Conservation (phyloP, 2,888 invertebrate species). For the Alcis repandata region DNA sequence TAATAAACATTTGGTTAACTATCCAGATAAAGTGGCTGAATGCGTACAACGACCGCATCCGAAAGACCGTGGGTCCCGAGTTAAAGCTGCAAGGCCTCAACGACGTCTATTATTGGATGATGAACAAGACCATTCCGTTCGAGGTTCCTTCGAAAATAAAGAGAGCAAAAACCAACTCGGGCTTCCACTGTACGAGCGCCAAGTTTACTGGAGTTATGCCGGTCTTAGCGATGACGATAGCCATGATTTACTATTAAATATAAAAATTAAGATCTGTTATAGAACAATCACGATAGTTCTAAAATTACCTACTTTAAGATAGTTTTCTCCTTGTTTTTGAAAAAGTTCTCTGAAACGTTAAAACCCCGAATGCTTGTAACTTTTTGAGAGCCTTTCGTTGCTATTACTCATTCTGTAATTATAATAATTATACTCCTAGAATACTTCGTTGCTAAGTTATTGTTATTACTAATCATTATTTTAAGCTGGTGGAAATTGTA, state of each 20-base stretch:
- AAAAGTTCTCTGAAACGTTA: neutral
- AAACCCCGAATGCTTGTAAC: too few relatives aligned
- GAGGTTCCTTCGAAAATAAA: slow-evolving; percentile 67
- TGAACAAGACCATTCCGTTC: slow-evolving; percentile 91
- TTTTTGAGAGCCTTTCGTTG: neutral
- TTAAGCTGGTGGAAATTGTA: slow-evolving; percentile 8
- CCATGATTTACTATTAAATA: slow-evolving; percentile 11
- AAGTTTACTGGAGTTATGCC: slow-evolving; percentile 16
- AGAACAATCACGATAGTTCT: neutral
- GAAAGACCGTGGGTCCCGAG: slow-evolving; percentile 91
- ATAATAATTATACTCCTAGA: slow-evolving; percentile 7
- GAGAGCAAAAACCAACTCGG: slow-evolving; percentile 49
- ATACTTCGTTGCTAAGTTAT: neutral
- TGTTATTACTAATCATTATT: neutral
- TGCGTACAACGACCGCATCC: slow-evolving; percentile 91
- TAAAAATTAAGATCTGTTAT: neutral
- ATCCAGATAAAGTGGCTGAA: slow-evolving; percentile 92
- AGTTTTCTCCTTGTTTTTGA: neutral
- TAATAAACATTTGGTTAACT: slow-evolving; percentile 36
- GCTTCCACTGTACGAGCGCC: slow-evolving; percentile 14
- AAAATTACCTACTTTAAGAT: too few relatives aligned
- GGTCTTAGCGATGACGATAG: slow-evolving; percentile 11
- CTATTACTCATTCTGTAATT: slow-evolving; percentile 1
- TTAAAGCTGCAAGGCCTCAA: slow-evolving; percentile 90
- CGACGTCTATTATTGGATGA: slow-evolving; percentile 93